Evolutionary conservation across 2,888 invertebrate species (phyloP).

Genomic region (Octonoba sinensis): DNA sequence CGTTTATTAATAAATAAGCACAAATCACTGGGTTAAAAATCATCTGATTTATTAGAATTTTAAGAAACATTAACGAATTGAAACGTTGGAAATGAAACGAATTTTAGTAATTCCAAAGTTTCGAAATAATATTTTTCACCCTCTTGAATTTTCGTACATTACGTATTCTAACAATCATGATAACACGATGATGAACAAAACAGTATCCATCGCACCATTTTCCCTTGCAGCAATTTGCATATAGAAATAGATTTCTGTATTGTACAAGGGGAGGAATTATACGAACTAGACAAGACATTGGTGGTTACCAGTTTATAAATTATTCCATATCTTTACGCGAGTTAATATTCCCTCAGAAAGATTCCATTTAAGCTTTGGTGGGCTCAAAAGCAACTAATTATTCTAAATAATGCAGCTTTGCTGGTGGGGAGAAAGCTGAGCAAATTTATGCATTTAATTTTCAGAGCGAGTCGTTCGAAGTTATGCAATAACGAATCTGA

Average conservation of each 20-base stretch:
- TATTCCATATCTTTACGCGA: conserved; percentile 49
- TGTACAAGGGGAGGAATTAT: neutral
- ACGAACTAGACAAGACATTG: conserved; percentile 26
- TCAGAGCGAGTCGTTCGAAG: conserved; percentile 40
- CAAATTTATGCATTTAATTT: conserved; percentile 60
- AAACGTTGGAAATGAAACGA: no score
- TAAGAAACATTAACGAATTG: no score
- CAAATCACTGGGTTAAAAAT: no score
- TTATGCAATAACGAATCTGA: conserved; percentile 60
- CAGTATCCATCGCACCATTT: conserved; percentile 5
- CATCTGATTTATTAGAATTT: no score
- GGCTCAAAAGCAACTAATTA: conserved; percentile 54
- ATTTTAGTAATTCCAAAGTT: no score
- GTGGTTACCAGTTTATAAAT: conserved; percentile 52
- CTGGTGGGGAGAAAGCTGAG: conserved; percentile 25
- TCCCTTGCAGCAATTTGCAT: conserved; percentile 27
- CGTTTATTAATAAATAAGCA: no score
- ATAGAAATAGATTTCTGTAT: conserved; percentile 33
- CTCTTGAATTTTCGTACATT: no score
- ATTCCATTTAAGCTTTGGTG: conserved; percentile 42
- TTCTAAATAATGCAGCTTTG: conserved; percentile 53
- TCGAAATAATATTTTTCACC: no score
- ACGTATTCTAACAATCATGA: neutral
- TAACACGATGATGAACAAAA: conserved; percentile 7
- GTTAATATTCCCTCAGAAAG: conserved; percentile 52